phyloP scores from a whole-genome alignment of 2,113 vertebrate species.

The Poeciliopsis retropinna region DNA sequence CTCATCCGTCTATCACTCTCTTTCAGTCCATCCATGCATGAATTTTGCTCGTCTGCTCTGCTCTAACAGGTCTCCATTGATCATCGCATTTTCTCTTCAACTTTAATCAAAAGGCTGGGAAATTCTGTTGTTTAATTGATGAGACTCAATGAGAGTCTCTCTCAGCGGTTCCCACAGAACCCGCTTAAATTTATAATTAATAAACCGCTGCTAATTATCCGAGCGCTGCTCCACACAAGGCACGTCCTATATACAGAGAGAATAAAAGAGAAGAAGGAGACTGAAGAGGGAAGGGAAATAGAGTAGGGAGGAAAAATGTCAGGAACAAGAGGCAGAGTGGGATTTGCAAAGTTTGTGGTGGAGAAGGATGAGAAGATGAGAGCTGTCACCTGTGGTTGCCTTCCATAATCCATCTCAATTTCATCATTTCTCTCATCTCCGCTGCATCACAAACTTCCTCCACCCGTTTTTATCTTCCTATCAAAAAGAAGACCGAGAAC shows the following conservation, averaged over 20 bases:
- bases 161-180: conserved; percentile 72
- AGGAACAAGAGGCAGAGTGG: conserved; percentile 21
- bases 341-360: conserved; percentile 25
- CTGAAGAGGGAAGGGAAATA: neutral
- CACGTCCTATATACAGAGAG: conserved; percentile 52
- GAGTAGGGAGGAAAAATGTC: conserved; percentile 10
- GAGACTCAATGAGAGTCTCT: conserved; percentile 66
- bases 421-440: conserved; percentile 65
- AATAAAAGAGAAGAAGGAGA: conserved; percentile 2
- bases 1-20: conserved; percentile 17
- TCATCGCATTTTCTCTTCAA: conserved; percentile 77
- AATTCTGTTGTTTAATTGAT: conserved; percentile 81
- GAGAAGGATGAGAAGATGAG: conserved; percentile 38
- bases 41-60: conserved; percentile 49
- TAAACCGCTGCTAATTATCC: conserved; percentile 75
- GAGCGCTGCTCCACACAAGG: conserved; percentile 34
- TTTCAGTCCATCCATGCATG: conserved; percentile 10
- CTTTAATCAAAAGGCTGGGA: conserved; percentile 80
- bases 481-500: conserved; percentile 54
- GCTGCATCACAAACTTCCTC: conserved; percentile 52
- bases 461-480: conserved; percentile 55
- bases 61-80: conserved; percentile 75
- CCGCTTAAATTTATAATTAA: conserved; percentile 75
- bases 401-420: conserved; percentile 59
- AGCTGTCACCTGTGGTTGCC: conserved; percentile 63